phyloP scores from a whole-genome alignment of 2,113 vertebrate genomes.

The Percopsis transmontana region DNA sequence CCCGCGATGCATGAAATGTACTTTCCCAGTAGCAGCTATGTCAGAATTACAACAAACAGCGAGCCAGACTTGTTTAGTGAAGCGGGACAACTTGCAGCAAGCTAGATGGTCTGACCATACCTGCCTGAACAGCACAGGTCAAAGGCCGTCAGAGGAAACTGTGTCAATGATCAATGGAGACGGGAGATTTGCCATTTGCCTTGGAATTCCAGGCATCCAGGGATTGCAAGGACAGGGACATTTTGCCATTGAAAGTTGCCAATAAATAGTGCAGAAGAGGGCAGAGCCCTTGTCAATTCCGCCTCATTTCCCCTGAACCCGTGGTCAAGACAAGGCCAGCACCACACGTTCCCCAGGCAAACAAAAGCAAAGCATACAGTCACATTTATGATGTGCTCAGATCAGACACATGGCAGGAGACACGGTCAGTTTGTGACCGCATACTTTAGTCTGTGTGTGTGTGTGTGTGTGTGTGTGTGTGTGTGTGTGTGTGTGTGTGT shows the following conservation, averaged over 20 bases:
- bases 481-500: constrained; percentile 15
- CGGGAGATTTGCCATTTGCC: too few species aligned
- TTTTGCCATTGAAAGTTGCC: too few species aligned
- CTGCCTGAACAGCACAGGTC: too few species aligned
- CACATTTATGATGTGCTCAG: constrained; percentile 50
- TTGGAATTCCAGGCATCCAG: too few species aligned
- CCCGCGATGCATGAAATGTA: constrained; percentile 3
- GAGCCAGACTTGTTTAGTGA: constrained; percentile 24
- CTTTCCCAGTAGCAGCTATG: constrained; percentile 7
- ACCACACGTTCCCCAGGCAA: constrained; percentile 16
- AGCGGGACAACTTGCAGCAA: constrained; percentile 11
- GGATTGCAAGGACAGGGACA: too few species aligned
- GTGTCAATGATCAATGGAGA: too few species aligned
- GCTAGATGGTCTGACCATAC: constrained; percentile 33
- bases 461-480: constrained; percentile 15
- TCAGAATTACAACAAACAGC: constrained; percentile 57
- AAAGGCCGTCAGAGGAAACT: too few species aligned
- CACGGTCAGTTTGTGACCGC: constrained; percentile 40
- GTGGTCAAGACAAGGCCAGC: constrained; percentile 15
- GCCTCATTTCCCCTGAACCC: constrained; percentile 27
- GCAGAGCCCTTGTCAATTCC: constrained; percentile 3
- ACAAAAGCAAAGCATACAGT: constrained; percentile 32
- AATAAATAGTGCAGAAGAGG: background rate
- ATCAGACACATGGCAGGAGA: constrained; percentile 55
- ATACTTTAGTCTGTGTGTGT: constrained; percentile 53